Evolutionary conservation across 2,888 invertebrate genomes (phyloP).

Genomic region (Diabrotica balteata): DNA sequence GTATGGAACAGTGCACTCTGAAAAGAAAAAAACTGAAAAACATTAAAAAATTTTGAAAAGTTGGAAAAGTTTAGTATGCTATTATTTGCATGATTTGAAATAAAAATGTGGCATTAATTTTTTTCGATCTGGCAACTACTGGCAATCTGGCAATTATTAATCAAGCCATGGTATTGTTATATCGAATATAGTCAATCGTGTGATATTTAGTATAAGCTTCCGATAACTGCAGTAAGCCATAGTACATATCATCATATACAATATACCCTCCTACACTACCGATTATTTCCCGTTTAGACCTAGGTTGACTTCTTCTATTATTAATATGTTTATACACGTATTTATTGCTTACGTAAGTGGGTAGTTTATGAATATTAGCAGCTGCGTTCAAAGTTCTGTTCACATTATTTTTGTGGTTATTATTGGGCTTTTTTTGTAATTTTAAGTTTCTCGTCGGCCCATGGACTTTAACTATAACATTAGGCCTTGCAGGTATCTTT

Average conservation of each 20-base stretch:
- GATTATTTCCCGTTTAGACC: constrained; percentile 46
- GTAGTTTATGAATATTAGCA: constrained; percentile 22
- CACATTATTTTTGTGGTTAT: constrained; percentile 8
- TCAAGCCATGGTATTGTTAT: constrained; percentile 38
- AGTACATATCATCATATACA: constrained; percentile 61
- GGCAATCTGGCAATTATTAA: too few relatives aligned
- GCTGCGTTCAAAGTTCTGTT: background rate
- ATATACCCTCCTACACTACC: constrained; percentile 52
- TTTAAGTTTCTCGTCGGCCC: constrained; percentile 19
- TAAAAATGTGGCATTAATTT: too few relatives aligned
- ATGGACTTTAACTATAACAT: constrained; percentile 9
- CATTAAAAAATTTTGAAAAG: too few relatives aligned
- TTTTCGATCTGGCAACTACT: too few relatives aligned
- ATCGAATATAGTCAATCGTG: constrained; percentile 51
- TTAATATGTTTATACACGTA: constrained; percentile 1
- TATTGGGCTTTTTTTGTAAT: constrained; percentile 12
- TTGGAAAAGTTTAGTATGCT: too few relatives aligned
- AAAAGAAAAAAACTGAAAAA: too few relatives aligned
- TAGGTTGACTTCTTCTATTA: constrained; percentile 27
- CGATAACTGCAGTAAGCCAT: constrained; percentile 63
- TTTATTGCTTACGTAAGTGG: background rate
- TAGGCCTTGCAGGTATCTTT: constrained; percentile 11
- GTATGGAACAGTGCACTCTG: too few relatives aligned
- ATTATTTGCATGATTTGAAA: too few relatives aligned
- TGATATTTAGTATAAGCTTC: constrained; percentile 65